phyloP scores from a whole-genome alignment of 2,888 invertebrate species.

The Argynnis bischoffii region DNA sequence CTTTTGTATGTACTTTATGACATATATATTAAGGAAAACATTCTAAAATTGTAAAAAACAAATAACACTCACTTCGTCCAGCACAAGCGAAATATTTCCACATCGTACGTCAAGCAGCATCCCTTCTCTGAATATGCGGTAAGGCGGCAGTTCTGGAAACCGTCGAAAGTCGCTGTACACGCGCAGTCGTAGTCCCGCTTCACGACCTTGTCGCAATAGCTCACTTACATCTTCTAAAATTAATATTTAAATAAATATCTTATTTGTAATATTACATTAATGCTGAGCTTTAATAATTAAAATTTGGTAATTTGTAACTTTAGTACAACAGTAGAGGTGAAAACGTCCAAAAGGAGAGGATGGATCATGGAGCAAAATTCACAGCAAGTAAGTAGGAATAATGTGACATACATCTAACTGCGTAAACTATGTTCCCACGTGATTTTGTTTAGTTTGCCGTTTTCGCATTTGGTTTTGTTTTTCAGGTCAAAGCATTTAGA shows the following conservation, averaged over 20 bases:
- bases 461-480: too few species aligned
- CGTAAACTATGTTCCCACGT: too few species aligned
- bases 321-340: too few species aligned
- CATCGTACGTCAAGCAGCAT: conserved; percentile 60
- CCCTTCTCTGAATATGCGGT: conserved; percentile 58
- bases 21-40: neutral
- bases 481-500: too few species aligned
- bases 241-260: neutral
- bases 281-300: too few species aligned
- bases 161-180: conserved; percentile 35
- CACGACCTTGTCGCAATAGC: conserved; percentile 43
- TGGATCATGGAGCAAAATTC: too few species aligned
- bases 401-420: too few species aligned
- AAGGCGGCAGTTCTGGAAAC: conserved; percentile 47
- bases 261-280: too few species aligned
- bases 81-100: conserved; percentile 43
- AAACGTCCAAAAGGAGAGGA: too few species aligned
- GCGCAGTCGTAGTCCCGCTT: conserved; percentile 48
- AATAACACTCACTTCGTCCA: conserved; percentile 46
- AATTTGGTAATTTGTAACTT: too few species aligned
- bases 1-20: neutral
- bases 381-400: too few species aligned
- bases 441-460: too few species aligned
- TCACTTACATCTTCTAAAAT: conserved; percentile 43
- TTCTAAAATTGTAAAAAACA: neutral